Base-by-base conservation (phyloP, 2,113 vertebrate genomes). In the Phycodurus eques region DNA sequence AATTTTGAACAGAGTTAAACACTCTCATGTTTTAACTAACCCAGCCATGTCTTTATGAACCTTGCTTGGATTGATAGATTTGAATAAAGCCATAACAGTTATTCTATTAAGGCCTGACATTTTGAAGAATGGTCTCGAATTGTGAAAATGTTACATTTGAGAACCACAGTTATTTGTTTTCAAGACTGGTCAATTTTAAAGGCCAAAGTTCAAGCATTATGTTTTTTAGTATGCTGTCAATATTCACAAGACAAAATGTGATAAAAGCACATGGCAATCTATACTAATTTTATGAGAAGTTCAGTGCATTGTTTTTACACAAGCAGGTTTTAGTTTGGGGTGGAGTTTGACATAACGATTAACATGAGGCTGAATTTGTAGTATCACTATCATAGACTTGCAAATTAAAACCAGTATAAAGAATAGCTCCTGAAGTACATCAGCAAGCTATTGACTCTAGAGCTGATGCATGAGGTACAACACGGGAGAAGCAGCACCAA, bases 371-470 rank as follows among this genome's bases (percentile, higher is more conserved):
- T 63, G 70, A 81, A 81, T 83, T 46, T 80, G 79, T 22, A 1
- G 75, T 69, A 75, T 79, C 77, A 74, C 83, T 74, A 79, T 84
- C 81, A 72, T 17, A n/a, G 68, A 49, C 57, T 69, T 83, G 73
- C 54, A 65, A 74, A 81, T 84, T 79, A 67, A 74, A 83, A 78
- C 56, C 73, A 74, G 85, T 70, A 80, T 82, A 83, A 80, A 74
- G 71, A 66, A 73, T 20, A 54, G 83, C 80, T 27, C 64, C 51
- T 31, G 66, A 82, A 87, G 67, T 60, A 70, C 68, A 76, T 78
- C 70, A 67, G 74, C 70, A 70, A 67, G 70, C 74, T 71, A 70
- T 79, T 43, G 76, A 89, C 67, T 86, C 31, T 35, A 63, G 74
- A 68, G 68, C 68, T 51, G 74, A 88, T 80, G 83, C 81, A 65